These are phyloP conservation scores for Gadopsis bispinosus DNA, from an alignment of 2,797 vertebrate genomes.

Conservation along the genomic window DNA sequence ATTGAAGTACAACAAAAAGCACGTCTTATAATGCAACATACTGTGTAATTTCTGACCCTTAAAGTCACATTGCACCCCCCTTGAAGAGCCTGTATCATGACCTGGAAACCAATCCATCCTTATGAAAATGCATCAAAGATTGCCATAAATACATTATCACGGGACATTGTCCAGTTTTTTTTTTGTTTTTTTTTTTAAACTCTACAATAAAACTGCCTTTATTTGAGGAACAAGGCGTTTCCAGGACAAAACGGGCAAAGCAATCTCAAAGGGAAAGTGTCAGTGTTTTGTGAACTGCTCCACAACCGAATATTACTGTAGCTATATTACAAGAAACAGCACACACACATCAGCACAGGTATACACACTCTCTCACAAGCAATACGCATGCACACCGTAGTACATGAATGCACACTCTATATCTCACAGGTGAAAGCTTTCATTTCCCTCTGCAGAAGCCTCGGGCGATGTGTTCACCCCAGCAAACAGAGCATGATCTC, in stretches of 20 bases:
- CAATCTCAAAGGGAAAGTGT: conserved; percentile 72
- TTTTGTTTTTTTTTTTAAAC: not conserved
- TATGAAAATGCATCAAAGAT: conserved; percentile 55
- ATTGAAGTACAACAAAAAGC: not conserved
- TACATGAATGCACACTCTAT: conserved; percentile 74
- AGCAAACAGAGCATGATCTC: conserved; percentile 80
- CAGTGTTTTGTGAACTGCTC: conserved; percentile 63
- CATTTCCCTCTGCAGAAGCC: conserved; percentile 77
- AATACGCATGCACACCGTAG: conserved; percentile 39
- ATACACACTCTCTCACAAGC: conserved; percentile 56
- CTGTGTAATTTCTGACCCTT: conserved; percentile 35
- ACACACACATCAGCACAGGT: conserved; percentile 24
- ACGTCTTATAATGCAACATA: conserved; percentile 5
- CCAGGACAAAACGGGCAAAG: conserved; percentile 71
- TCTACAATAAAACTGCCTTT: conserved; percentile 53
- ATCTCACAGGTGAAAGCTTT: conserved; percentile 82
- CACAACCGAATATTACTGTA: conserved; percentile 59
- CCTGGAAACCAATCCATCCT: conserved; percentile 56
- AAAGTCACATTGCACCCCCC: conserved; percentile 45
- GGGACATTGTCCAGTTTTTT: conserved; percentile 30
- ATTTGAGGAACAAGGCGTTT: conserved; percentile 63
- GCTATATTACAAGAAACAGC: conserved; percentile 63
- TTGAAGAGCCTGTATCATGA: conserved; percentile 49
- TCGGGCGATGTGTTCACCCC: conserved; percentile 77
- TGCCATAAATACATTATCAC: conserved; percentile 55